These are phyloP conservation scores for Hirundichthys speculiger DNA, from an alignment of 2,113 vertebrate species.

Conservation along the genomic window DNA sequence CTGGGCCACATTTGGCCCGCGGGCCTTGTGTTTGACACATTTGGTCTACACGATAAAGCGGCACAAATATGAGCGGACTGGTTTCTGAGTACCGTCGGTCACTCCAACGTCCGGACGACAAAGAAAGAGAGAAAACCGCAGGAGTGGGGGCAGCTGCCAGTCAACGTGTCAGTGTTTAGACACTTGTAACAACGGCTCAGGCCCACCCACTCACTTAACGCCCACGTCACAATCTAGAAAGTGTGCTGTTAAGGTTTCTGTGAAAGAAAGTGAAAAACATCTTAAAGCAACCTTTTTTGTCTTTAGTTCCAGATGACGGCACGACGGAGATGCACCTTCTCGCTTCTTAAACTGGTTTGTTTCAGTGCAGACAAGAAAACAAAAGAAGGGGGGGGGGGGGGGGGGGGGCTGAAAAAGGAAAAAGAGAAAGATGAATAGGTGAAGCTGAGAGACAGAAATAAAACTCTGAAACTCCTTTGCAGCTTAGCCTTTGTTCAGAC, in stretches of 20 bases:
- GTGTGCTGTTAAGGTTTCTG: background rate
- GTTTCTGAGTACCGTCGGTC: too few species aligned
- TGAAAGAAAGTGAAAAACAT: conserved; percentile 17
- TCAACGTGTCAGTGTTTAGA: conserved; percentile 21
- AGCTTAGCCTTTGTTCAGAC: conserved; percentile 40
- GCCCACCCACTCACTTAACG: conserved; percentile 50
- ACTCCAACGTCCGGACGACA: conserved; percentile 35
- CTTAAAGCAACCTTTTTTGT: too few species aligned
- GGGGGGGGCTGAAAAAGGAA: background rate
- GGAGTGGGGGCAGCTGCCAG: conserved; percentile 26
- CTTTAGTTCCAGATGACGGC: too few species aligned
- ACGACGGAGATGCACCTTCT: too few species aligned
- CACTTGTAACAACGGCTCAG: conserved; percentile 8
- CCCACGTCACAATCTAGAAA: conserved; percentile 13
- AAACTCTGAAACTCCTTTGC: conserved; percentile 21
- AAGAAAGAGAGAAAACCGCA: conserved; percentile 19
- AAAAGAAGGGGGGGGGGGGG: too few species aligned
- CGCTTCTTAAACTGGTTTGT: too few species aligned
- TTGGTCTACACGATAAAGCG: too few species aligned
- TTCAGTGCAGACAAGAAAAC: too few species aligned
- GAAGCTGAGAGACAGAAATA: conserved; percentile 29
- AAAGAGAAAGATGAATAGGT: background rate
- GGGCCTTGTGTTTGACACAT: too few species aligned
- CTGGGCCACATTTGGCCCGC: too few species aligned
- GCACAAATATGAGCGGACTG: too few species aligned